Evolutionary conservation across 2,797 vertebrate genomes (phyloP), one percentile per base, ranked within the genome.

Genomic region (Thalassophryne amazonica): DNA sequence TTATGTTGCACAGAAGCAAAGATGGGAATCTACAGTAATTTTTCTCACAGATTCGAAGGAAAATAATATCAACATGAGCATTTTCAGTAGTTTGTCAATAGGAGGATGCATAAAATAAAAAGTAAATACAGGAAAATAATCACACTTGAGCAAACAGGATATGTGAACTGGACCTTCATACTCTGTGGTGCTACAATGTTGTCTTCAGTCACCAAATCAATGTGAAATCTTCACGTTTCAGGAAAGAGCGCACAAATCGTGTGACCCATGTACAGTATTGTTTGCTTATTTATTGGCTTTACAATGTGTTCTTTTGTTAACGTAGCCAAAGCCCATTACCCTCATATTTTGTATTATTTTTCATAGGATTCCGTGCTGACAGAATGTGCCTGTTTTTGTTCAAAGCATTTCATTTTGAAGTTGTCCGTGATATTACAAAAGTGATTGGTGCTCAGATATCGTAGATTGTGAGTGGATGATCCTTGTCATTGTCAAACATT

Each of bases 231-330:
- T 73, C 39, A 56, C 28, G 41, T 56, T 46, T 84, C 71, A 76
- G 73, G 58, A 78, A 63, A 47, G 34, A 74, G 56, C 65, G 68
- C 49, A 57, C 47, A 42, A 76, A 52, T 56, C 80, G 73, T 43
- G 37, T 78, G 72, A 73, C 65, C 56, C 61, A 28, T 81, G 78
- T 80, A 84, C 63, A 79, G 66, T 81, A 66, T 79, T 86, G 76
- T 77, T 80, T 76, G 66, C 85, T 81, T 87, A 91, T 90, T 90
- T 90, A 90, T 90, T 90, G 81, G 76, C 83, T 83, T 78, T 73
- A 62, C 40, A 54, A 80, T 77, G 43, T 69, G 66, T 75, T 23
- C 14, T 35, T 68, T 65, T 80, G 67, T 81, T 69, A 78, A 55
- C 60, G 54, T 52, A 51, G 21, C 21, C 33, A 38, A 61, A 51